phyloP scores from a whole-genome alignment of 2,113 vertebrate species.

The Mobula birostris region DNA sequence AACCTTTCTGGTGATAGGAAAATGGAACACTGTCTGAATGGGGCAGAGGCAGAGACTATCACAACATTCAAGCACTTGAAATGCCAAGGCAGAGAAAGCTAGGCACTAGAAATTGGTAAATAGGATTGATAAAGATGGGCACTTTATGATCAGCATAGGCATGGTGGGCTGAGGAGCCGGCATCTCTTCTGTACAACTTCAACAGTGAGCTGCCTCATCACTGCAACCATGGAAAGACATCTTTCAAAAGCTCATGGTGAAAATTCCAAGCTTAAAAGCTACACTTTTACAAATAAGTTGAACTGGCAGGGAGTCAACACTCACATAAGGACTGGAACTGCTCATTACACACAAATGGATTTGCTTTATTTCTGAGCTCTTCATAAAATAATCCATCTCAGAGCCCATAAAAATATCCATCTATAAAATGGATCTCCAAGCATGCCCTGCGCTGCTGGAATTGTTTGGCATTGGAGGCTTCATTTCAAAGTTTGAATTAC shows the following conservation, averaged over 20 bases:
- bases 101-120: background rate
- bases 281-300: constrained; percentile 4
- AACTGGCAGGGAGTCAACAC: background rate
- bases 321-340: background rate
- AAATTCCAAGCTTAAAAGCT: background rate
- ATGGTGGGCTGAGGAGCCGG: background rate
- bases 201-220: background rate
- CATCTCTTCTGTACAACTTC: background rate
- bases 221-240: background rate
- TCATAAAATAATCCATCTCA: background rate
- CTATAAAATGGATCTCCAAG: background rate
- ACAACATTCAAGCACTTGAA: background rate
- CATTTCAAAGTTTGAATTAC: background rate
- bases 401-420: background rate
- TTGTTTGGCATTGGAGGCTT: background rate
- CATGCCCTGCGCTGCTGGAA: background rate
- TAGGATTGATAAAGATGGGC: background rate
- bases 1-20: background rate
- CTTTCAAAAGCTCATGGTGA: background rate
- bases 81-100: background rate
- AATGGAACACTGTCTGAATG: background rate
- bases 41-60: background rate
- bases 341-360: background rate
- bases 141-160: background rate
- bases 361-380: background rate